These are phyloP conservation scores for Bombus haemorrhoidalis DNA, from an alignment of 1,140 invertebrate species.

Conservation along the genomic window DNA sequence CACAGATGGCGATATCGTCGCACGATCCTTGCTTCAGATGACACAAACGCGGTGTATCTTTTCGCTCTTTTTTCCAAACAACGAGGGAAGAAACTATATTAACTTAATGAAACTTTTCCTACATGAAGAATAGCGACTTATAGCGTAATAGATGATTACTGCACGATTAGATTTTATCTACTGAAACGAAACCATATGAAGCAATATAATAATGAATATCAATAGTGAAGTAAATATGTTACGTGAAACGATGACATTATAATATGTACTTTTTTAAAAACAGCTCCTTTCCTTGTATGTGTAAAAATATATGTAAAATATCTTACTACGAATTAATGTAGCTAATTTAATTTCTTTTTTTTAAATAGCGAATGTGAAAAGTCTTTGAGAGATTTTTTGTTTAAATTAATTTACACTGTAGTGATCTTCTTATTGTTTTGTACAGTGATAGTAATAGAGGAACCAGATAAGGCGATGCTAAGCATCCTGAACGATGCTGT, in stretches of 20 bases:
- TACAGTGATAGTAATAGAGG: conserved; percentile 76
- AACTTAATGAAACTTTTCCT: background rate
- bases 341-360: background rate
- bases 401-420: background rate
- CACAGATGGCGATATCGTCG: background rate
- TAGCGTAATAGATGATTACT: background rate
- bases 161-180: conserved; percentile 15
- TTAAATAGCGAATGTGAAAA: background rate
- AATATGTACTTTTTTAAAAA: background rate
- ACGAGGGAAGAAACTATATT: background rate
- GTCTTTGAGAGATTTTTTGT: background rate
- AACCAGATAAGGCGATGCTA: conserved; percentile 69
- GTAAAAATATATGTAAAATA: background rate
- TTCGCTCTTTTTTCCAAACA: background rate
- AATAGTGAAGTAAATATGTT: background rate
- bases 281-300: background rate
- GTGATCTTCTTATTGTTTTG: conserved; percentile 3
- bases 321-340: background rate
- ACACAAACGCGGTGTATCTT: no score
- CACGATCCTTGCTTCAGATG: background rate
- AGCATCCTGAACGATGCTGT: conserved; percentile 69
- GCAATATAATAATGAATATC: background rate
- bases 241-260: background rate
- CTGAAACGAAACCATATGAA: background rate
- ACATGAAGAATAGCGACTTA: background rate